These are phyloP conservation scores for Microcebus lehilahytsara DNA, from an alignment of 2,113 vertebrate genomes.

Conservation along the genomic window DNA sequence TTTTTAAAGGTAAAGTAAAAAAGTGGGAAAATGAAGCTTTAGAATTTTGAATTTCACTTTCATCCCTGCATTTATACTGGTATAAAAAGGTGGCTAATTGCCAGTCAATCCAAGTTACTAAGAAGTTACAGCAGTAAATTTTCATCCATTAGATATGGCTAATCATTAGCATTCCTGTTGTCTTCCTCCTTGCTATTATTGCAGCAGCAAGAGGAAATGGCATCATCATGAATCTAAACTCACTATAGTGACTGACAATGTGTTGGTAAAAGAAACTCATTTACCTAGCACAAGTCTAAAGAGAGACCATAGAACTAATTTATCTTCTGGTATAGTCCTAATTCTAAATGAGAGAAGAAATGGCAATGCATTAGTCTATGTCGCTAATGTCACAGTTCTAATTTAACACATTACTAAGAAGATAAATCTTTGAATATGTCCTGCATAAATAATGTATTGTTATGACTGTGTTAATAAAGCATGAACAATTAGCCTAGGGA, in stretches of 20 bases:
- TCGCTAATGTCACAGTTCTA: slow-evolving; percentile 79
- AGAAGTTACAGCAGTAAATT: slow-evolving; percentile 50
- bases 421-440: slow-evolving; percentile 81
- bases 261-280: slow-evolving; percentile 72
- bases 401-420: slow-evolving; percentile 78
- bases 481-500: slow-evolving; percentile 11
- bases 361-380: slow-evolving; percentile 76
- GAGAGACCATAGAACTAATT: slow-evolving; percentile 77
- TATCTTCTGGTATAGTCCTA: slow-evolving; percentile 78
- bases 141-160: slow-evolving; percentile 16
- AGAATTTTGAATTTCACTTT: background rate
- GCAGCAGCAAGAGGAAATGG: slow-evolving; percentile 34
- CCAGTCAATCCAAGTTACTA: background rate
- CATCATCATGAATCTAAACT: slow-evolving; percentile 55
- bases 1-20: background rate
- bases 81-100: background rate
- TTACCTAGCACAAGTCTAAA: slow-evolving; percentile 61
- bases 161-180: slow-evolving; percentile 53
- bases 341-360: slow-evolving; percentile 75
- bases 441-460: slow-evolving; percentile 75
- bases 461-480: slow-evolving; percentile 80
- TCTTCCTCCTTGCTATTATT: slow-evolving; percentile 28
- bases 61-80: background rate
- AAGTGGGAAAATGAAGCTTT: background rate
- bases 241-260: slow-evolving; percentile 62